phyloP scores from a whole-genome alignment of 1,140 invertebrate species.

The Penaeus indicus region DNA sequence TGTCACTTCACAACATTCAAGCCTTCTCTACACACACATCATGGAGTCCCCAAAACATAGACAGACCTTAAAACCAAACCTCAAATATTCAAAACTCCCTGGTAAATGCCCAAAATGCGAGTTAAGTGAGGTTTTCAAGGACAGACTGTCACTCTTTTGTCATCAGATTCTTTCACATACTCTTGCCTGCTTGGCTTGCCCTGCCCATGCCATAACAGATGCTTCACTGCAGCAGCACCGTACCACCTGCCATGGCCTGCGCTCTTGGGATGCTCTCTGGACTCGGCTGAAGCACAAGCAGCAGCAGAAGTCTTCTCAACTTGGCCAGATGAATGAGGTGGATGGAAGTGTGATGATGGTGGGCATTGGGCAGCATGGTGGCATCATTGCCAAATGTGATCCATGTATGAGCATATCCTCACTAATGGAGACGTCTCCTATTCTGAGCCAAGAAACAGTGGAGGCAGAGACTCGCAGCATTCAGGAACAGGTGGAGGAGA shows the following conservation, averaged over 20 bases:
- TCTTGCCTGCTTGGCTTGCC: slow-evolving; percentile 61
- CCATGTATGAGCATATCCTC: slow-evolving; percentile 37
- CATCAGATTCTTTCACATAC: slow-evolving; percentile 61
- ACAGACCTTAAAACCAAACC: slow-evolving; percentile 37
- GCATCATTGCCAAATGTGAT: slow-evolving; percentile 61
- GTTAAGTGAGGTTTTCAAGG: slow-evolving; percentile 33
- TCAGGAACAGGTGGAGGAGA: slow-evolving; percentile 6
- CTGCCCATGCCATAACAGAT: slow-evolving; percentile 47
- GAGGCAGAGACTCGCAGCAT: slow-evolving; percentile 27
- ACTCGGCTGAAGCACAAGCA: slow-evolving; percentile 50
- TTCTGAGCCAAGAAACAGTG: background rate
- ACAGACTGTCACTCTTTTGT: slow-evolving; percentile 49
- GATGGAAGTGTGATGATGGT: slow-evolving; percentile 60
- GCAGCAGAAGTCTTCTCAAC: slow-evolving; percentile 34
- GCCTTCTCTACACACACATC: slow-evolving; percentile 56
- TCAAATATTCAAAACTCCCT: slow-evolving; percentile 42
- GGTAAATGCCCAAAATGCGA: slow-evolving; percentile 54
- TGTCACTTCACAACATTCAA: slow-evolving; percentile 1
- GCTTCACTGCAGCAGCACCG: slow-evolving; percentile 55
- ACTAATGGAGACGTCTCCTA: slow-evolving; percentile 17
- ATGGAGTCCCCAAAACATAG: slow-evolving; percentile 51
- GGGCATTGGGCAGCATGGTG: slow-evolving; percentile 46
- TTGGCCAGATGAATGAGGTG: background rate
- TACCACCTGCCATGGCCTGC: slow-evolving; percentile 55
- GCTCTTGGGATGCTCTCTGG: slow-evolving; percentile 60